Evolutionary conservation across 2,888 invertebrate genomes (phyloP), one percentile per base, ranked within the genome.

Genomic region (Netelia fuscicornis): DNA sequence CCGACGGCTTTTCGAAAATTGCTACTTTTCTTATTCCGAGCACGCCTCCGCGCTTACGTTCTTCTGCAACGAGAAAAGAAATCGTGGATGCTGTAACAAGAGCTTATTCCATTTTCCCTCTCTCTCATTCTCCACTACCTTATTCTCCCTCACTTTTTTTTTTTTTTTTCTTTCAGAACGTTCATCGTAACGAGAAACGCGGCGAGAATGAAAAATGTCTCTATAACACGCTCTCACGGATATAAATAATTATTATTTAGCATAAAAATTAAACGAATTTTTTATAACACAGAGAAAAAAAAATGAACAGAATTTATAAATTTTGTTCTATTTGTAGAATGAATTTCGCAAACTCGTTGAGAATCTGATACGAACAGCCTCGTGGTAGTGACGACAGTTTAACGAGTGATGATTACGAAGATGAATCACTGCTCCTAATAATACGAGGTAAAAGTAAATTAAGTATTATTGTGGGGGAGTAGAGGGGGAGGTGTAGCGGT

Each of bases 31-130:
- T 77, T 62, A 84, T 65, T 67, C 84, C 25, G n/a, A 58, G 77
- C 84, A 84, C 84, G 84, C 72, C 23, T 52, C 67, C 17, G 42
- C 65, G 65, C 67, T 81, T 84, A 70, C 68, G 67, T 11, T 72
- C 52, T 65, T 42, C 54, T 64, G 17, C 54, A 65, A n/a, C 11
- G 25, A 56, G 62, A 23, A 60, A 62, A 74, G 25, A 48, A 17
- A 30, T 30, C 5, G 25, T 48, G 64, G 30, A 52, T 30, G 30
- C 11, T 48, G 48, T 10, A 48, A 48, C 48, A 13, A 48, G 58
- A 56, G 30, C 23, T 72, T 72, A 20, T 42, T n/a, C 11, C 23
- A 8, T 20, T 37, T 37, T 74, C 56, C 44, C 25, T 25, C 25
- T 2, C 42, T 30, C 3, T 9, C 62, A 6, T 74, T n/a, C 37